Conservation (phyloP, 1,140 invertebrate species). For the Calliphora vicina region DNA sequence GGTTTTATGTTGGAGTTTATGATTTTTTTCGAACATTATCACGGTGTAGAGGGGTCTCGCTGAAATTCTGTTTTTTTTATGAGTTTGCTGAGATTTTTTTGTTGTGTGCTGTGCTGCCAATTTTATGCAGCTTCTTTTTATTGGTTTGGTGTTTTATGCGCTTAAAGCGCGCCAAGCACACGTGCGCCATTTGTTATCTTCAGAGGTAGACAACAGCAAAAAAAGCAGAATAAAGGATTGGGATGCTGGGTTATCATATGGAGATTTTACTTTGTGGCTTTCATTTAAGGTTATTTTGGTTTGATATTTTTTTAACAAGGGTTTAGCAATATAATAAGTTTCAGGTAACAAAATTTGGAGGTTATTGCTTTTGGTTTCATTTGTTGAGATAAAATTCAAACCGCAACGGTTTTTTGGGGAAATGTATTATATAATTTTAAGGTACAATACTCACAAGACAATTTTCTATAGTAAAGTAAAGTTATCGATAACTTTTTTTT, state of each 20-base stretch:
- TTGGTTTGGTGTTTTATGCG: neutral
- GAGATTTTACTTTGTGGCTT: neutral
- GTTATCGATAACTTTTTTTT: no score
- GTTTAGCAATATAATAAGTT: neutral
- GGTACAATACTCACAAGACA: no score
- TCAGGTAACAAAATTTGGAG: neutral
- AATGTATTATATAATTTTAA: no score
- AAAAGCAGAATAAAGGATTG: neutral
- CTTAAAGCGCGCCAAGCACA: slow-evolving; percentile 24
- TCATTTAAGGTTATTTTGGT: neutral
- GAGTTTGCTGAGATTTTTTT: neutral
- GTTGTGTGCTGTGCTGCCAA: neutral
- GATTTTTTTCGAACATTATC: no score
- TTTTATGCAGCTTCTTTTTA: neutral
- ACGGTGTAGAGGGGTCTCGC: no score
- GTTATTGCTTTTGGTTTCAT: no score
- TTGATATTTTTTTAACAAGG: neutral
- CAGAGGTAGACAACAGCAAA: neutral
- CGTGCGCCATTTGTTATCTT: slow-evolving; percentile 11
- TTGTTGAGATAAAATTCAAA: no score
- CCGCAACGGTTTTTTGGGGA: no score
- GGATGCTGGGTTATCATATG: neutral
- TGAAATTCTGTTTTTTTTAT: neutral
- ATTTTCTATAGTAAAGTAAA: no score
- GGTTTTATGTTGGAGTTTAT: neutral